phyloP scores from a whole-genome alignment of 2,888 invertebrate species.

The Scaptomyza reducta region DNA sequence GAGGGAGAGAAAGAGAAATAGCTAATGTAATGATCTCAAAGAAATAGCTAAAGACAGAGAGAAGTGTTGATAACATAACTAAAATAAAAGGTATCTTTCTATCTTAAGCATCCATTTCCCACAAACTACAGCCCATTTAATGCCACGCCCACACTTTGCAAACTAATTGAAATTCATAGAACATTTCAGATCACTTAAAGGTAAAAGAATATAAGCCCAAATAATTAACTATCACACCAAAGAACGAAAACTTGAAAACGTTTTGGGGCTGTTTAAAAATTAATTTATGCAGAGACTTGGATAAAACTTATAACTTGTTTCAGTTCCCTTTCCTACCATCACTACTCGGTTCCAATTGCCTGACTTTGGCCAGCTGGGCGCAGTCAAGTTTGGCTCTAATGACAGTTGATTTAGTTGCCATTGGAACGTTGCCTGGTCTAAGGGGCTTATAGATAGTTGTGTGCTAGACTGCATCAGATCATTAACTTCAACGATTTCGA shows the following conservation, averaged over 20 bases:
- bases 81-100: too few relatives aligned
- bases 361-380: conserved; percentile 48
- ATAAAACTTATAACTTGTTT: conserved; percentile 31
- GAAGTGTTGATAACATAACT: too few relatives aligned
- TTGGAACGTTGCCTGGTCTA: conserved; percentile 1
- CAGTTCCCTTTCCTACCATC: background rate
- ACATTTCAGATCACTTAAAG: conserved; percentile 31
- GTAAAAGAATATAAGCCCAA: conserved; percentile 40
- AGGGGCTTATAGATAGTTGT: conserved; percentile 56
- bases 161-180: conserved; percentile 18
- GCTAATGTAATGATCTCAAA: too few relatives aligned
- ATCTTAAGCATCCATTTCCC: background rate
- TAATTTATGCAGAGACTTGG: conserved; percentile 68
- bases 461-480: conserved; percentile 71
- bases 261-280: conserved; percentile 61
- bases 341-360: background rate
- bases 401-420: conserved; percentile 71
- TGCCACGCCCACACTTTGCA: background rate
- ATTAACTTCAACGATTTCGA: conserved; percentile 72
- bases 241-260: conserved; percentile 24
- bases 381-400: conserved; percentile 58
- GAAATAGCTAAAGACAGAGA: too few relatives aligned
- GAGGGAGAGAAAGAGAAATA: background rate
- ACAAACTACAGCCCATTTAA: background rate
- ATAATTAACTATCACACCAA: conserved; percentile 61